Conservation (phyloP, 2,113 vertebrate genomes). For the Cyanoliseus patagonus region DNA sequence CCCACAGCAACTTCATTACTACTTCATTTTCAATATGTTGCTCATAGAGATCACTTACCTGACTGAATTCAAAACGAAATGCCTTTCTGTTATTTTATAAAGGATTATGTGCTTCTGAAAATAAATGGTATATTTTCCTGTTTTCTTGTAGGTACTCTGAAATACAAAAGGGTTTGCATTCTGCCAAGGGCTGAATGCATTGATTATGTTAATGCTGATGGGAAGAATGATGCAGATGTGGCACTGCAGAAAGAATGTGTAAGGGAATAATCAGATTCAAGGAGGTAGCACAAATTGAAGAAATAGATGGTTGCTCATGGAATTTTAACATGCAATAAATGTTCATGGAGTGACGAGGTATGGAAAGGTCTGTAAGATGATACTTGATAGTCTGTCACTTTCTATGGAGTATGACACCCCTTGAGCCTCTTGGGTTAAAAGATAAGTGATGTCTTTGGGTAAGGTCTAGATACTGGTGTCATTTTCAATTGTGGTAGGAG, state of each 20-base stretch:
- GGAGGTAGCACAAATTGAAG: not conserved
- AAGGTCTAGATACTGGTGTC: not conserved
- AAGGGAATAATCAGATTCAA: not conserved
- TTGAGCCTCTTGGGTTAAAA: not conserved
- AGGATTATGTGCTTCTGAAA: constrained; percentile 22
- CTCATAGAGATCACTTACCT: not conserved
- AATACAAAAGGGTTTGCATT: not conserved
- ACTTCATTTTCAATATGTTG: not conserved
- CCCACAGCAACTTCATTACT: not conserved
- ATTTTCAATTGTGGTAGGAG: not conserved
- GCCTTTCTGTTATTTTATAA: not conserved
- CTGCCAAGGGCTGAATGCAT: constrained; percentile 23
- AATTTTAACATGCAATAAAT: not conserved
- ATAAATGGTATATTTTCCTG: not conserved
- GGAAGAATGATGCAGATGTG: not conserved
- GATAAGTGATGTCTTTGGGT: not conserved
- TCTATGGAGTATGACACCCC: not conserved
- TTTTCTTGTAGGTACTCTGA: constrained; percentile 16
- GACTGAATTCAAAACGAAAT: not conserved
- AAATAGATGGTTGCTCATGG: not conserved
- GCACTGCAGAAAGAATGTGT: not conserved
- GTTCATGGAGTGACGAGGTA: not conserved
- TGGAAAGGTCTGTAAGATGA: not conserved
- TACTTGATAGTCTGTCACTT: not conserved
- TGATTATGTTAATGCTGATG: constrained; percentile 1